phyloP scores from a whole-genome alignment of 1,140 invertebrate genomes.

The Drosophila nikananu region DNA sequence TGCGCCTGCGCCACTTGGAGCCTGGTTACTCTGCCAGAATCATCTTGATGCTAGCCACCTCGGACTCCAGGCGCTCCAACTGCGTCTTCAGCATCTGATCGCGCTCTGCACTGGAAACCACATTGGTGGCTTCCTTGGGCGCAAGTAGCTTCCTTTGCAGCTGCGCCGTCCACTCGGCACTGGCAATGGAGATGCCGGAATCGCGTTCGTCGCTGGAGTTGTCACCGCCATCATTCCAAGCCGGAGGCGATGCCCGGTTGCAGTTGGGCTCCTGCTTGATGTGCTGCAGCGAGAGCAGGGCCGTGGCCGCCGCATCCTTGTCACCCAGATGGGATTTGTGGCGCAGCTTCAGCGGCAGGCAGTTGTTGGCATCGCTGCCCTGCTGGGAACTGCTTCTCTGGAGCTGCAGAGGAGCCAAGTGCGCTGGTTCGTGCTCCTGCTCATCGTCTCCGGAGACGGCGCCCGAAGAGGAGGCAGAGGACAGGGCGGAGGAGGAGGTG shows the following conservation, averaged over 20 bases:
- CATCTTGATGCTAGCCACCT: constrained; percentile 95
- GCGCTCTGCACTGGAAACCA: constrained; percentile 85
- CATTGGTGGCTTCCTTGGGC: constrained; percentile 45
- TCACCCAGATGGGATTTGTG: constrained; percentile 96
- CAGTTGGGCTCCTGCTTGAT: constrained; percentile 93
- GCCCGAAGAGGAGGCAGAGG: constrained; percentile 87
- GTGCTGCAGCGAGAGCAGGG: constrained; percentile 91
- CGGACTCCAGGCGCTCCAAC: constrained; percentile 94
- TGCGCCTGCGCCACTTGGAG: background rate
- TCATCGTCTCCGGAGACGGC: constrained; percentile 88
- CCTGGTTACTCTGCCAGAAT: constrained; percentile 81
- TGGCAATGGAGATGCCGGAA: constrained; percentile 93
- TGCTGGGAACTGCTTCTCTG: constrained; percentile 37
- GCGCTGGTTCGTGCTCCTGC: constrained; percentile 65
- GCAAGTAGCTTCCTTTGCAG: constrained; percentile 73
- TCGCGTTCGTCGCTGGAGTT: constrained; percentile 95
- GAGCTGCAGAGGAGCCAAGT: constrained; percentile 39
- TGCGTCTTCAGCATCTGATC: constrained; percentile 90
- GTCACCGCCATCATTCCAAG: constrained; percentile 92
- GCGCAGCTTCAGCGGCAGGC: constrained; percentile 94
- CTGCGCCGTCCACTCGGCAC: constrained; percentile 88
- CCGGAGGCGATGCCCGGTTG: constrained; percentile 88
- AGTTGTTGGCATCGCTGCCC: constrained; percentile 86
- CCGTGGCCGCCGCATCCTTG: constrained; percentile 93
- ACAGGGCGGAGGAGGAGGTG: constrained; percentile 52